Evolutionary conservation across 2,888 invertebrate genomes (phyloP), one percentile per base, ranked within the genome.

Genomic region (Harmothoe impar): DNA sequence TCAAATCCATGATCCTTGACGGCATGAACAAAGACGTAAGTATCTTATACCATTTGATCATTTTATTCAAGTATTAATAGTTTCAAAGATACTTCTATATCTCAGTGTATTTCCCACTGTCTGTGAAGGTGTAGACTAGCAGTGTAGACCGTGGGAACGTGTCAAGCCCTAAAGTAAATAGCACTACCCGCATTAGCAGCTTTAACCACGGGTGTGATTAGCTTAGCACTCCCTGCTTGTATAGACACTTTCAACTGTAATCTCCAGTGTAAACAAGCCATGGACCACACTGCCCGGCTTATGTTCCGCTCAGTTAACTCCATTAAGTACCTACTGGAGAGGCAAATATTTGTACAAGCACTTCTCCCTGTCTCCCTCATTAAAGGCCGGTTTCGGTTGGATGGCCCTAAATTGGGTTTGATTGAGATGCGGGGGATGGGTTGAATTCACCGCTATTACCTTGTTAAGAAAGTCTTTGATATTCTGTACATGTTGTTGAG

Each of bases 1-100:
- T 86, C 54, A 86, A 86, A 54, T 25, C 52, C 25, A 86, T 86
- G 86, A 86, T 86, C 86, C 86, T 86, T n/a, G 52, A 29, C 86
- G n/a, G 12, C 86, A 86, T 86, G 86, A 52, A 86, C 86, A 86
- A 86, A 86, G 56, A 86, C 86, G 86, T 86, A 86, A 86, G 86
- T 86, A 86, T 86, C 86, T 54, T 29, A n/a, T 15, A 20, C 12
- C 17, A 77, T 77, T 20, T 31, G 3, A 25, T 0, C 31, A 31
- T n/a, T 17, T 43, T 77, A 77, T 1, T 68, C 20, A 68, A 25
- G 12, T 68, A 68, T 68, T 20, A 12, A 68, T 68, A 68, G 12
- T 20, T 68, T n/a, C n/a, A 68, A 68, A 68, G 25, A 25, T 17
- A 68, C n/a, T 20, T 68, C 20, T n/a, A 68, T 68, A n/a, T 68